Base-by-base conservation (phyloP, 2,888 invertebrate genomes). In the Drosophila kanekoi region DNA sequence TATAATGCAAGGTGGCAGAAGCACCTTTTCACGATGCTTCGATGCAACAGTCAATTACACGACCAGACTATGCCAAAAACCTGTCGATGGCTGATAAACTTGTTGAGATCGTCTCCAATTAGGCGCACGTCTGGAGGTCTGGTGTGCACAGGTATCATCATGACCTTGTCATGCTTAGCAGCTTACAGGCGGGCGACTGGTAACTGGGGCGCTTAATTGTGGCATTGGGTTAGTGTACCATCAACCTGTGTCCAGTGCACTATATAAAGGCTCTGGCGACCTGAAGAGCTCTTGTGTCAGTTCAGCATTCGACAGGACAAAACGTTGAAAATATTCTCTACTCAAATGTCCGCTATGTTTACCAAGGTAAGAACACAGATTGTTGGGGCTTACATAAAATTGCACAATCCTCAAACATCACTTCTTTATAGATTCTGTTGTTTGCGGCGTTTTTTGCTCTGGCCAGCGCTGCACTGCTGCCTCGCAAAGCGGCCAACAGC, bases 31-130 rank as follows among this genome's bases (percentile, higher is more conserved):
- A 23, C 16, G n/a, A 18, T 20, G 10, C 60, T 44, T 3, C 41
- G 20, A 52, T 47, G 47, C 33, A 61, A 45, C 61, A 53, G 58
- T 5, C 52, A 69, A 51, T 52, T 68, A 62, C 56, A 61, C 11
- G 60, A 57, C n/a, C 72, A 18, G 51, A 48, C 14, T 20, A 23
- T 16, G n/a, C 47, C 23, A 58, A 56, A 81, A 84, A 84, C 83
- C 83, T 87, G 83, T 81, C 83, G 82, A 84, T 77, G 66, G 18
- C 41, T 72, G 87, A 87, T 85, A 85, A 87, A 87, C 87, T 65
- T 35, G 79, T 77, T 74, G 68, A 40, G 28, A 45, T 62, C 70
- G 70, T 52, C 59, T 59, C 57, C 79, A 84, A 84, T 84, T 84
- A 85, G 77, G 85, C 59, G 63, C 51, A 40, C 52, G 73, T 61